Base-by-base conservation (phyloP, 2,888 invertebrate genomes). In the Ophion costatus region DNA sequence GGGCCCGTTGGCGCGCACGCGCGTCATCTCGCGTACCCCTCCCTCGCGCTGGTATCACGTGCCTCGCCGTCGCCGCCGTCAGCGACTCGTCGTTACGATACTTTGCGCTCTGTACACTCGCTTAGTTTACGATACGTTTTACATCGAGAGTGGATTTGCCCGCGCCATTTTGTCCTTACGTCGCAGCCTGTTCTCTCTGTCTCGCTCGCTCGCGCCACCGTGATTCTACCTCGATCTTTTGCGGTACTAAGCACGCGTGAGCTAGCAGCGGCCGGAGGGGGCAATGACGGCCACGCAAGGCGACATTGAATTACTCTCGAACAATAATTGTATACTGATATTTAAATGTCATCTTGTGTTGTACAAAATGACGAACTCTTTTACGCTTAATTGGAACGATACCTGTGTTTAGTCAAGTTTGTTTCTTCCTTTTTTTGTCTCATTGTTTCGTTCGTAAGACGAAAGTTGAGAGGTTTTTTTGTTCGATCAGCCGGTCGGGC, bases 61-160 rank as follows among this genome's bases (percentile, higher is more conserved):
- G 59, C 81, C 63, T 59, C 69, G 33, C 64, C 76, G 69, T 71
- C 74, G 61, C 66, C 82, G 64, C 70, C 57, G 56, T 66, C 57
- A 22, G 78, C 80, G 70, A 61, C 74, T 75, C 80, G 69, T 69
- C 70, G 71, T 79, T 79, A 75, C 79, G 80, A 79, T 80, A 73
- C 71, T 81, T 82, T 67, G 71, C 71, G 66, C 79, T 67, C 69
- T 24, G 57, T 42, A 67, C 22, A 38, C 77, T 66, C 77, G 59
- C 73, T 82, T 76, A 56, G 74, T 73, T 80, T 76, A 76, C 81
- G 79, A 76, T 85, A 79, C 75, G 74, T 69, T 83, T 64, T 76
- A 22, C 45, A 38, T 66, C 33, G 63, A 33, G 82, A 76, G 73
- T 57, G 56, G 33, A 70, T 56, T 73, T 57, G 66, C 74, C 59